These are phyloP conservation scores for Galaxea fascicularis DNA, from an alignment of 92 coral and sea anemone genomes.

Conservation along the genomic window DNA sequence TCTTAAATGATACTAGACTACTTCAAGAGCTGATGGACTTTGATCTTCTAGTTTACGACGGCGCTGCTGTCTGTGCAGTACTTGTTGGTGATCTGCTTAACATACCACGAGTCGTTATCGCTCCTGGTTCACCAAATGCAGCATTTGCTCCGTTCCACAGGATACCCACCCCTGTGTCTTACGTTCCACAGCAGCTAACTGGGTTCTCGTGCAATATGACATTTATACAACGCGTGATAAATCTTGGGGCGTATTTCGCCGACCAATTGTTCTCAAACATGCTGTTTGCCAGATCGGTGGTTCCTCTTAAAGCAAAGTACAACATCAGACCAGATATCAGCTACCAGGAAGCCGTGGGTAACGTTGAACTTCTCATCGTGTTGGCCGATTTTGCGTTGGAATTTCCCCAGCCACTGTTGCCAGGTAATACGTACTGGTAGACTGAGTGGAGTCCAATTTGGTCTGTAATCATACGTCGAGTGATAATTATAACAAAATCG, in stretches of 20 bases:
- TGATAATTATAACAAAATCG: too few relatives aligned
- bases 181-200: slow-evolving; percentile 1
- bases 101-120: not conserved
- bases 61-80: not conserved
- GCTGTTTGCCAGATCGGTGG: not conserved
- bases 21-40: slow-evolving; percentile 14
- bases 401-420: slow-evolving; percentile 31
- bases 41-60: slow-evolving; percentile 20
- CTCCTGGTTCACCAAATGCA: not conserved
- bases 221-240: slow-evolving; percentile 13
- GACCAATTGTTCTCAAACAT: not conserved
- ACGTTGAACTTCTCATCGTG: slow-evolving; percentile 6
- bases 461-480: too few relatives aligned
- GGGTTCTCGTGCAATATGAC: slow-evolving; percentile 24
- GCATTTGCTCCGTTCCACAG: not conserved
- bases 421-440: too few relatives aligned
- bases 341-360: not conserved
- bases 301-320: slow-evolving; percentile 4
- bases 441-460: too few relatives aligned
- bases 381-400: slow-evolving; percentile 14
- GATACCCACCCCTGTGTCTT: slow-evolving; percentile 16
- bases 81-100: slow-evolving; percentile 8
- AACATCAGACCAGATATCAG: slow-evolving; percentile 2
- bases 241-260: not conserved
- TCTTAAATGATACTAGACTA: slow-evolving; percentile 11